Evolutionary conservation across 35 echinoderm and acorn worm genomes (phyloP).

Genomic region (Amphiura filiformis): DNA sequence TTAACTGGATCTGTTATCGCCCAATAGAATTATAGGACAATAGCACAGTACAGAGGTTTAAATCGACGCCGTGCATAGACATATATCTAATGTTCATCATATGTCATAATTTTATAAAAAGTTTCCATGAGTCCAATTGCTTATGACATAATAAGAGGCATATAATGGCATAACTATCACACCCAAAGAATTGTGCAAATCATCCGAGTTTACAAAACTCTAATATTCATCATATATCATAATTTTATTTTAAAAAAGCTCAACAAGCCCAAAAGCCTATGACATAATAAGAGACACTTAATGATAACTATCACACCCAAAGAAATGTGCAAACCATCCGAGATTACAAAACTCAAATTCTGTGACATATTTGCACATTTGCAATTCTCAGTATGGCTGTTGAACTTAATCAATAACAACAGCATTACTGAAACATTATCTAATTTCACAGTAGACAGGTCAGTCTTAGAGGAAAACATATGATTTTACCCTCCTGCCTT

Average conservation of each 20-base stretch:
- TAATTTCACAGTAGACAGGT: too few relatives aligned
- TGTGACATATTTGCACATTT: too few relatives aligned
- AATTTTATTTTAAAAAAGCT: too few relatives aligned
- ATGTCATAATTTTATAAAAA: slow-evolving; percentile 49
- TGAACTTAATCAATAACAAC: too few relatives aligned
- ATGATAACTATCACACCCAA: slow-evolving; percentile 6
- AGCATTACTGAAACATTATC: too few relatives aligned
- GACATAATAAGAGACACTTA: slow-evolving; percentile 74
- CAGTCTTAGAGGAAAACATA: too few relatives aligned
- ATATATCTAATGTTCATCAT: slow-evolving; percentile 51
- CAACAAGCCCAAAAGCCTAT: slow-evolving; percentile 71
- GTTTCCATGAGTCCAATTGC: slow-evolving; percentile 44
- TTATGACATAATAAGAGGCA: slow-evolving; percentile 47
- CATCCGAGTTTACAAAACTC: too few relatives aligned
- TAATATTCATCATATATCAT: too few relatives aligned
- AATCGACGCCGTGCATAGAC: slow-evolving; percentile 55
- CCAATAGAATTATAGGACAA: slow-evolving; percentile 67
- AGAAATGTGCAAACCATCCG: too few relatives aligned
- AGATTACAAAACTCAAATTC: too few relatives aligned
- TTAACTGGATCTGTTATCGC: slow-evolving; percentile 65
- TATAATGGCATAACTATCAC: slow-evolving; percentile 53
- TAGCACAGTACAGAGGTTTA: slow-evolving; percentile 46
- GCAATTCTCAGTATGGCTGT: too few relatives aligned
- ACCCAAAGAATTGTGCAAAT: slow-evolving; percentile 56
- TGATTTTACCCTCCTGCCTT: too few relatives aligned